These are phyloP conservation scores for Sebastolobus altivelis DNA, from an alignment of 2,797 vertebrate species.

Conservation along the genomic window DNA sequence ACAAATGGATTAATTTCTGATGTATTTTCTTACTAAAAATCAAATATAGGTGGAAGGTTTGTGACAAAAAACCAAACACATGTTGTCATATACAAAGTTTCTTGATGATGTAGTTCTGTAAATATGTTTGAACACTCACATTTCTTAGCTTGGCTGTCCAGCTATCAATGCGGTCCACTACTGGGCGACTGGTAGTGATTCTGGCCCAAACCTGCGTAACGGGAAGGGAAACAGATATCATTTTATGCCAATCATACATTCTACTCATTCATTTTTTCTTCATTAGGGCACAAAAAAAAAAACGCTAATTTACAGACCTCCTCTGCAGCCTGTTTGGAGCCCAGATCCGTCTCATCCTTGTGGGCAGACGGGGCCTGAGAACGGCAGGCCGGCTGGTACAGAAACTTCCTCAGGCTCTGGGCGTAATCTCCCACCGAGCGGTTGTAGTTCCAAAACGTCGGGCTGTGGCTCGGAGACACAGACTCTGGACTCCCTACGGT, in stretches of 20 bases:
- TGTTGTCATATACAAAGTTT: not conserved
- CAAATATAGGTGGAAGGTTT: not conserved
- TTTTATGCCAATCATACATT: not conserved
- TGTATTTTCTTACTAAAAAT: not conserved
- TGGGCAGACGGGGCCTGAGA: slow-evolving; percentile 94
- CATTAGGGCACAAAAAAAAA: not conserved
- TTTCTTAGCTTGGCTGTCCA: slow-evolving; percentile 98
- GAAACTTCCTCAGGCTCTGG: slow-evolving; percentile 94
- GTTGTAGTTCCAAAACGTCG: slow-evolving; percentile 96
- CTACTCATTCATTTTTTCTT: not conserved
- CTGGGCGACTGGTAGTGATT: slow-evolving; percentile 91
- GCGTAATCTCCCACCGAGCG: slow-evolving; percentile 92
- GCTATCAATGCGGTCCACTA: slow-evolving; percentile 91
- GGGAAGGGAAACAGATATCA: not conserved
- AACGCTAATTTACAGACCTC: slow-evolving; percentile 84
- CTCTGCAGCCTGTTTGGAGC: slow-evolving; percentile 96
- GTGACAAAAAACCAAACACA: no score
- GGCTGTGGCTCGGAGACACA: slow-evolving; percentile 90
- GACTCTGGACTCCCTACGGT: slow-evolving; percentile 92
- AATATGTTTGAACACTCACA: slow-evolving; percentile 78
- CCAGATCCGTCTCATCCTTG: slow-evolving; percentile 95
- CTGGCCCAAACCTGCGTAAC: slow-evolving; percentile 92
- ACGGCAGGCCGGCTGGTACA: slow-evolving; percentile 95
- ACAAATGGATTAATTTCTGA: slow-evolving; percentile 7
- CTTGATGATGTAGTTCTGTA: not conserved